A percentile compares a stretch with the other conserved stretches of the same genome.
These are phyloP conservation scores for Mugil cephalus DNA, from an alignment of 2,113 vertebrate species.

Conservation along the genomic window DNA sequence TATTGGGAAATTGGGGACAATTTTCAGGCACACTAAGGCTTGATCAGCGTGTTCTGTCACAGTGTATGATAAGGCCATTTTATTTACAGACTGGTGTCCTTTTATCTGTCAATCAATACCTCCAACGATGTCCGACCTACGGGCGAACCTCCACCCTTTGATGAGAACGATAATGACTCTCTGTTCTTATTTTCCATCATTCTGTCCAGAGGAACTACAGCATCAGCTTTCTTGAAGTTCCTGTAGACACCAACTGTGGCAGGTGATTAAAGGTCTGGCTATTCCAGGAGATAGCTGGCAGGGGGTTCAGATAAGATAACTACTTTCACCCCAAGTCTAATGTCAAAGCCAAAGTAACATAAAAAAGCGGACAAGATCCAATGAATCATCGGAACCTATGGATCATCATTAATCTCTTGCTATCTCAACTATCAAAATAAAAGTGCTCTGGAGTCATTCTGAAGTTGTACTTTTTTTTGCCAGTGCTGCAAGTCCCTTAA, in stretches of 20 bases:
- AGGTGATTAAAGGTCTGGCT: slow-evolving; percentile 63
- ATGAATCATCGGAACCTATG: slow-evolving; percentile 56
- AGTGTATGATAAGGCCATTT: background rate
- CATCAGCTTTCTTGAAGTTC: slow-evolving; percentile 27
- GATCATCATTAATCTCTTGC: slow-evolving; percentile 60
- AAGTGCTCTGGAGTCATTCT: slow-evolving; percentile 39
- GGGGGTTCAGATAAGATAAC: slow-evolving; percentile 56
- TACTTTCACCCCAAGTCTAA: slow-evolving; percentile 36
- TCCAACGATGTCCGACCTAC: slow-evolving; percentile 1
- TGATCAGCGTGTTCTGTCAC: background rate
- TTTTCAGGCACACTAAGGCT: background rate
- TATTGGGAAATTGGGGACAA: background rate
- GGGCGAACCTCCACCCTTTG: no score
- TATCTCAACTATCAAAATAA: slow-evolving; percentile 54
- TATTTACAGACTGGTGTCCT: background rate
- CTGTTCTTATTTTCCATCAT: slow-evolving; percentile 7
- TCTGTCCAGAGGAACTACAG: slow-evolving; percentile 5
- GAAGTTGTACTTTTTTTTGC: slow-evolving; percentile 46
- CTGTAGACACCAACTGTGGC: slow-evolving; percentile 43
- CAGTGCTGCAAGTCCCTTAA: slow-evolving; percentile 38
- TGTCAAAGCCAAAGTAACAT: slow-evolving; percentile 50
- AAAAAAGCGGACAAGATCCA: slow-evolving; percentile 45
- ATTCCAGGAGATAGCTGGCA: slow-evolving; percentile 49
- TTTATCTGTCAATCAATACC: background rate
- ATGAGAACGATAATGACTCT: no score